Evolutionary conservation across 1,140 invertebrate genomes (phyloP), one percentile per base, ranked within the genome.

Genomic region (Bombus waltoni): DNA sequence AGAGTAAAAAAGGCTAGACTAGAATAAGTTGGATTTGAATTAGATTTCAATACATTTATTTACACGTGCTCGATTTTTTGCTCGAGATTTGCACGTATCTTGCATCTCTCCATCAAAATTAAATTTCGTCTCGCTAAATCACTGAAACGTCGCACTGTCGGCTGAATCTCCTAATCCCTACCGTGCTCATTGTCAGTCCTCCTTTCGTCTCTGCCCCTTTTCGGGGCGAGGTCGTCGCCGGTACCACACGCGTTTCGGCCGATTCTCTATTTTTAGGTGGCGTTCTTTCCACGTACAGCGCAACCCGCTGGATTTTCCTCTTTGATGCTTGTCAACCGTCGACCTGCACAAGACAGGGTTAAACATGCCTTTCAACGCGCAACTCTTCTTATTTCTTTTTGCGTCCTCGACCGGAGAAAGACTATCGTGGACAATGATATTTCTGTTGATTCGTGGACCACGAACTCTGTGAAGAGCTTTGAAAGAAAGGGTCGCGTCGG

Each of bases 371-470:
- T 40, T 47, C 53, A n/a, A 35, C 44, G 65, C 5, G 28, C 22
- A n/a, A 71, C 38, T 3, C 2, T 3, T 4, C 3, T 5, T 62
- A n/a, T 42, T 53, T 47, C 28, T 22, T 79, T n/a, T 15, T 8
- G 47, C 18, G 47, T 53, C 47, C 47, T 22, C 47, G 47, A 53
- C 47, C 47, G 1, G 5, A 53, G 47, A 53, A 18, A 22, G 18
- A 53, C 47, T 53, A 53, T 53, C 47, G 47, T 53, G 47, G 18
- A 84, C 53, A 62, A 84, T 84, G 76, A 80, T 72, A 84, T 84
- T 84, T 84, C 38, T 84, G 83, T 80, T 84, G n/a, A 77, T 62
- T 62, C 75, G 53, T 53, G 42, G 76, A 35, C 76, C n/a, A 15
- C 28, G 10, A 5, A 65, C 83, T 80, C 72, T 84, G 40, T 80